phyloP scores from a whole-genome alignment of 1,140 invertebrate species.

The Lethrus apterus region DNA sequence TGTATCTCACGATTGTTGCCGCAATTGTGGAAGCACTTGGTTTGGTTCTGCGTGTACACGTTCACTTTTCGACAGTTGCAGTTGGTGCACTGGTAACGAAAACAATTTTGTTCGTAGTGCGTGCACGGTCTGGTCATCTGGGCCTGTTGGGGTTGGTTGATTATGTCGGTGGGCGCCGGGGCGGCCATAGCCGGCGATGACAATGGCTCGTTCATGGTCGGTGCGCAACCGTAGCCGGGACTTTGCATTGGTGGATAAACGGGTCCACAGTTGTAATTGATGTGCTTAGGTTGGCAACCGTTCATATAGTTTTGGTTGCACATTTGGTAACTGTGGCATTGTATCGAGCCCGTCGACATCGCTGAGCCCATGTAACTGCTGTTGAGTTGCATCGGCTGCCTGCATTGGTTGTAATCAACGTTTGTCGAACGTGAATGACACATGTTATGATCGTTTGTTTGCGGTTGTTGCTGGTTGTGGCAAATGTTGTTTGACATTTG shows the following conservation, averaged over 20 bases:
- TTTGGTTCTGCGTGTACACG: constrained; percentile 15
- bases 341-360: constrained; percentile 41
- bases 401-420: constrained; percentile 21
- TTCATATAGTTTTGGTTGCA: constrained; percentile 22
- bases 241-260: constrained; percentile 18
- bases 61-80: constrained; percentile 16
- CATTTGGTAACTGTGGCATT: constrained; percentile 43
- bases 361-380: constrained; percentile 14
- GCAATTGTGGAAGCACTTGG: constrained; percentile 34
- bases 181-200: constrained; percentile 53
- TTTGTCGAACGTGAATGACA: constrained; percentile 15
- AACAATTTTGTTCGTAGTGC: constrained; percentile 35
- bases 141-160: constrained; percentile 44
- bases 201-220: constrained; percentile 44
- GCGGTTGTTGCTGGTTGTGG: constrained; percentile 20
- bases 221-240: constrained; percentile 23
- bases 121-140: constrained; percentile 44
- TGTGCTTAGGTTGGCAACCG: constrained; percentile 20
- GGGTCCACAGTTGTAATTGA: constrained; percentile 24
- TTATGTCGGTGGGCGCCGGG: constrained; percentile 45
- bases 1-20: constrained; percentile 50
- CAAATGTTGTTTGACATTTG: constrained; percentile 18
- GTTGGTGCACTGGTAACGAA: constrained; percentile 22
- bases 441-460: constrained; percentile 22
- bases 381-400: constrained; percentile 17